Base-by-base conservation (phyloP, 2,888 invertebrate genomes). In the Perdita meconis region DNA sequence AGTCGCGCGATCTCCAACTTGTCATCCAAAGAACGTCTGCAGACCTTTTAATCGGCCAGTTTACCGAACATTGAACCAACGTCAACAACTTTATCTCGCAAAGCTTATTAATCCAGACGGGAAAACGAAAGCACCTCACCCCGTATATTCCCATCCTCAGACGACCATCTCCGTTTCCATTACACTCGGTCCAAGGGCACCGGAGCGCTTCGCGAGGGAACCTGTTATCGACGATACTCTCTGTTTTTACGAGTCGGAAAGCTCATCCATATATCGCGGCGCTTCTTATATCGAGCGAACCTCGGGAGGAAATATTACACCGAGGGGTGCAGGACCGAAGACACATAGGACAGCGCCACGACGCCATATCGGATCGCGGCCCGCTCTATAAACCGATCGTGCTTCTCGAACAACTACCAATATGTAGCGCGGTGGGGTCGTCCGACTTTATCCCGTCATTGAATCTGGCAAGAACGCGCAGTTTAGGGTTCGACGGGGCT, bases 221-320 rank as follows among this genome's bases (percentile, higher is more conserved):
- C 64, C 66, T 51, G 80, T 80, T 82, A 83, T 83, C 82, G 78
- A 47, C 72, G 50, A 59, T 83, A 60, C 70, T 78, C 63, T 70
- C 70, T 72, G 76, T 81, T 86, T 86, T 86, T 86, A 86, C 75
- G 86, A 85, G 76, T 81, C 72, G 74, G 71, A 68, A 60, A 68
- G 77, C 80, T 78, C 80, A 6, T 59, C 47, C 47, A 80, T 83
- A 84, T 80, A 80, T 69, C 78, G 74, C 77, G 78, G 71, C 55
- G 50, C 71, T 76, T 79, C 86, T 84, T 86, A 86, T 84, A 63
- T 61, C n/a, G 66, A 12, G 19, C 47, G 69, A 70, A 55, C 80
- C 72, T 83, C 80, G 34, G 22, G 40, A 80, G 81, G 84, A 82
- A 80, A 80, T 80, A 76, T 66, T 73, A 73, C 63, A 60, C 42